A percentile compares a stretch with the other conserved stretches of the same genome.
These are phyloP conservation scores for Leptodactylus fuscus DNA, from an alignment of 2,113 vertebrate genomes.

Conservation along the genomic window DNA sequence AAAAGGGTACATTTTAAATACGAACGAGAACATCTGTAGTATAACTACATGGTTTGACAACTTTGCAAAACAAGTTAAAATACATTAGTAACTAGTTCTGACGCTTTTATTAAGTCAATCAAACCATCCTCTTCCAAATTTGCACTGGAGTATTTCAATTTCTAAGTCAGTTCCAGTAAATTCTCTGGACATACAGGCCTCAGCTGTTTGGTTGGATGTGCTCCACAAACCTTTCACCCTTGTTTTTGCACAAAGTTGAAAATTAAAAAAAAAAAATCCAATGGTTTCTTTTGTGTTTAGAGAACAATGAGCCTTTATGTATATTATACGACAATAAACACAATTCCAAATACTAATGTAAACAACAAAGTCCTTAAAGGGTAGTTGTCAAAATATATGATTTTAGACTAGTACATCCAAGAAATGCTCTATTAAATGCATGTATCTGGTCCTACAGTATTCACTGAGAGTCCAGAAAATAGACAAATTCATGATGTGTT, in stretches of 20 bases:
- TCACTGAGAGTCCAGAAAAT: too few species aligned
- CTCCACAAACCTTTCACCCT: not conserved
- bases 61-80: not conserved
- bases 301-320: not conserved
- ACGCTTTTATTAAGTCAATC: too few species aligned
- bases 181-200: not conserved
- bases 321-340: not conserved
- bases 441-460: too few species aligned
- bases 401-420: not conserved
- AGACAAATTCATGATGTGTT: too few species aligned
- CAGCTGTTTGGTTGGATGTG: not conserved
- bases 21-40: not conserved
- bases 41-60: too few species aligned
- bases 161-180: not conserved
- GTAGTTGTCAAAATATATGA: too few species aligned
- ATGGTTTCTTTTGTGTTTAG: not conserved
- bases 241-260: not conserved
- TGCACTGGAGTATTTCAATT: not conserved
- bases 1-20: too few species aligned
- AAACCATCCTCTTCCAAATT: not conserved
- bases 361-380: not conserved
- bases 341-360: not conserved
- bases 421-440: too few species aligned
- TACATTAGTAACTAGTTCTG: not conserved
- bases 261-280: not conserved